Base-by-base conservation (phyloP, 1,140 invertebrate species). In the Pachypeltis micranthus region DNA sequence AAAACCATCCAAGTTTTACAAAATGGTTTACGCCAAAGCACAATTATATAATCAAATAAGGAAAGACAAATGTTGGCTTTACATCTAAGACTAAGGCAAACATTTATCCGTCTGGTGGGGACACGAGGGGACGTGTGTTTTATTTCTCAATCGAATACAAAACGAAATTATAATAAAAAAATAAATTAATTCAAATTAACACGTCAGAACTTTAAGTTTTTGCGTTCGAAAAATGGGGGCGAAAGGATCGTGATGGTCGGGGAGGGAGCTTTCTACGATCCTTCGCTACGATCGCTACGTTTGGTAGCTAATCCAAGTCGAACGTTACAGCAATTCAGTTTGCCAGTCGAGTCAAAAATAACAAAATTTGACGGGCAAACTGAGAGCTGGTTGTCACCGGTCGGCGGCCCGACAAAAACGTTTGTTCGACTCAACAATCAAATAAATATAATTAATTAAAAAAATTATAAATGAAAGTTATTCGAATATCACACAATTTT, bases 81-180 rank as follows among this genome's bases (percentile, higher is more conserved):
- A 51, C 47, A 51, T 39, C 47, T 51, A 51, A 16, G 47, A 51
- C 47, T 51, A 51, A 51, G 47, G 47, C 47, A n/a, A 51, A 51
- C 47, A 51, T 51, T 21, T 51, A 51, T 51, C 47, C 23, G 47
- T 51, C 47, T 51, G 47, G 10, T 51, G 47, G 47, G 10, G 47
- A 21, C 10, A 51, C 4, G 10, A 51, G 47, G 47, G 47, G 47
- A 51, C 47, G 31, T 39, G 31, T 39, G 31, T 10, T 39, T 39
- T 39, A 39, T 39, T 39, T 39, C 7, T 39, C 31, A 39, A 39
- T 39, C 7, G 7, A 39, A 51, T 10, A 51, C 47, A 51, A 51
- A 51, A 51, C 12, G 4, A 51, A 51, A 39, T n/a, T 10, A 39
- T 39, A 10, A 10, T 51, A 10, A 51, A 51, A 51, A 10, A 51